A percentile compares a stretch with the other conserved stretches of the same genome.
These are phyloP conservation scores for Trichomalopsis sarcophagae DNA, from an alignment of 1,140 invertebrate species.

Conservation along the genomic window DNA sequence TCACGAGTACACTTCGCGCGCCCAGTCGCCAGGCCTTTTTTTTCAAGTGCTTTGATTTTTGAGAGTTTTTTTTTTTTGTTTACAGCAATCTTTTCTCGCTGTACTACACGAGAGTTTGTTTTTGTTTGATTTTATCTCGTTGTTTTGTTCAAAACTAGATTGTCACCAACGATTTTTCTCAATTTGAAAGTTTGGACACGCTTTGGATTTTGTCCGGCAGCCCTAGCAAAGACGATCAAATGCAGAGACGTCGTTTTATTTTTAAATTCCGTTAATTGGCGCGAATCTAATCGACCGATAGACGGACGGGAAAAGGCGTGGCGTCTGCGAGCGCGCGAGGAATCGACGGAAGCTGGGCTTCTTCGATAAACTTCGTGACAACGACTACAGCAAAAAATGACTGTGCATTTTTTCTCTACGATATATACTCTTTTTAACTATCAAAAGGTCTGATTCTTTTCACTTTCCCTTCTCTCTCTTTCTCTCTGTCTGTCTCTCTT, in stretches of 20 bases:
- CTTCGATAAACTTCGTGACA: slow-evolving; percentile 38
- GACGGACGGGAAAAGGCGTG: slow-evolving; percentile 12
- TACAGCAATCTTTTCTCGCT: no score
- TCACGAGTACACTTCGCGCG: slow-evolving; percentile 29
- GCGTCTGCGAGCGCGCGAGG: slow-evolving; percentile 21
- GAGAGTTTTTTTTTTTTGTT: neutral
- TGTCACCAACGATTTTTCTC: neutral
- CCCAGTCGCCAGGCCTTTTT: slow-evolving; percentile 25
- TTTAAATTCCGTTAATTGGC: neutral
- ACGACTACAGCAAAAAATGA: slow-evolving; percentile 48
- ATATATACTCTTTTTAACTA: slow-evolving; percentile 32
- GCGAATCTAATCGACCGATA: neutral
- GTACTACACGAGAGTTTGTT: no score
- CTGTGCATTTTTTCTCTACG: slow-evolving; percentile 50
- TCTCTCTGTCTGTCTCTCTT: slow-evolving; percentile 10
- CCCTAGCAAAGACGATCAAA: no score
- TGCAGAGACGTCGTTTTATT: neutral
- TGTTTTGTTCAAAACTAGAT: neutral
- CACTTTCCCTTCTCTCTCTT: slow-evolving; percentile 31
- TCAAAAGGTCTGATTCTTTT: slow-evolving; percentile 16
- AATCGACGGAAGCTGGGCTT: slow-evolving; percentile 48
- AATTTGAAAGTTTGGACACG: neutral
- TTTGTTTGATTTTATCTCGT: neutral
- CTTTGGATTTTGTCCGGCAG: no score
- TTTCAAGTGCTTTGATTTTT: slow-evolving; percentile 16